Base-by-base conservation (phyloP, 2,888 invertebrate species). In the Ichneumoninae sp. region DNA sequence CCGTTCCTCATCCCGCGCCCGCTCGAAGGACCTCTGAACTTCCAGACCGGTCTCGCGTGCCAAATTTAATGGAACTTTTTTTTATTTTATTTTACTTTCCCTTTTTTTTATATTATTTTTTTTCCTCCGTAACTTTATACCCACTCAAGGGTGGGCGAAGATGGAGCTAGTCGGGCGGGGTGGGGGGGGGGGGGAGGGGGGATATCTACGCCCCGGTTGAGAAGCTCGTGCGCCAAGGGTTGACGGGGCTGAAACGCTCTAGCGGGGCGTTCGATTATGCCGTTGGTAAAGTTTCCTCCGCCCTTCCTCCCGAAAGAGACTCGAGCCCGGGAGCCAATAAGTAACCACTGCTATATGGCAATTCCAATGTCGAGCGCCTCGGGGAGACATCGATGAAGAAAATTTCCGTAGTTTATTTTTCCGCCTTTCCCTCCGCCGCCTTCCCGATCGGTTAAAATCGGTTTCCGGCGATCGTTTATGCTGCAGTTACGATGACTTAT, bases 21-120 rank as follows among this genome's bases (percentile, higher is more conserved):
- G 47, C 33, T 30, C 16, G 16, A 33, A 47, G 50, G 77, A 74
- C 63, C 69, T 69, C 47, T 26, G 19, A 63, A 52, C 57, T 66
- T 50, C 54, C 40, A 52, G 50, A 71, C 85, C 87, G 83, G 87
- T 87, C 87, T 88, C 90, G 85, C 87, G 83, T 86, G 83, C 87
- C 85, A 86, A 88, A 89, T 90, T 92, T 91, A 91, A 92, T 89
- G 88, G 88, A 87, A 90, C 86, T 89, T 83, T 69, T 44, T 78
- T 77, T 77, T 44, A 26, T 69, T 70, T 82, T 60, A 83, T 86
- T 33, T 33, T 65, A 33, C 57, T 65, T 73, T 87, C 83, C 50
- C 44, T n/a, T 71, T 33, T 60, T 30, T 68, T 22, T 44, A n/a
- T 47, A 19, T 69, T 50, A 19, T 65, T 60, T 40, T 75, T 79